A percentile compares a stretch with the other conserved stretches of the same genome.
Conservation (phyloP, 2,888 invertebrate genomes). For the Tetrapedia diversipes region DNA sequence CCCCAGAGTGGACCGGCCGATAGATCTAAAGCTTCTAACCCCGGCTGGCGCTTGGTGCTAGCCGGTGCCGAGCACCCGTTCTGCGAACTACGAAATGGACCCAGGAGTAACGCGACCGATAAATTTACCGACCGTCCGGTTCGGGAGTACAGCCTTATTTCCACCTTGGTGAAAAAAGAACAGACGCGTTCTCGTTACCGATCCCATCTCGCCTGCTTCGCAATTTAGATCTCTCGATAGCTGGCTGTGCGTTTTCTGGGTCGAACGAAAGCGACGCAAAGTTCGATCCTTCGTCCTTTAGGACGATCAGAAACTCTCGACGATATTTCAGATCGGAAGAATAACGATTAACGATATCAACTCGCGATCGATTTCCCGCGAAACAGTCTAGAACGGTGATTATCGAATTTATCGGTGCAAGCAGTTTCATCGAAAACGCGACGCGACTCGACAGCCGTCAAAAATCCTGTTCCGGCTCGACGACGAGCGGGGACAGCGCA, state of each 20-base stretch:
- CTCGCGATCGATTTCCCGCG: neutral
- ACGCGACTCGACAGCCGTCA: conserved; percentile 21
- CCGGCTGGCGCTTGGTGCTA: conserved; percentile 34
- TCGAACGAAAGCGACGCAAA: no score
- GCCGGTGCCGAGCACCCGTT: conserved; percentile 54
- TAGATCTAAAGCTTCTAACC: conserved; percentile 74
- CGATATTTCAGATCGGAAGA: neutral
- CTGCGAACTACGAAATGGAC: conserved; percentile 70
- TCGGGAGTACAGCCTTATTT: conserved; percentile 62
- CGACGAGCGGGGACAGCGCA: conserved; percentile 3
- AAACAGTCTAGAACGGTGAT: neutral
- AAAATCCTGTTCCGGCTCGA: conserved; percentile 18
- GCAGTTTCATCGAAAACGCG: conserved; percentile 14
- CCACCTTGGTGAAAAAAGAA: conserved; percentile 26
- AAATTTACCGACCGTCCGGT: conserved; percentile 67
- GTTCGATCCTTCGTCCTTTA: no score
- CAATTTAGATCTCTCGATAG: no score
- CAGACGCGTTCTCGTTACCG: neutral
- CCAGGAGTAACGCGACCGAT: conserved; percentile 71
- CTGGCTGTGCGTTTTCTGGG: no score
- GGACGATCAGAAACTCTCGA: neutral
- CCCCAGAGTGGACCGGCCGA: conserved; percentile 71
- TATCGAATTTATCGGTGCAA: conserved; percentile 10
- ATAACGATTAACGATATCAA: neutral
- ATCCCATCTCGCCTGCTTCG: neutral